Base-by-base conservation (phyloP, 2,113 vertebrate genomes). In the Poeciliopsis prolifica region DNA sequence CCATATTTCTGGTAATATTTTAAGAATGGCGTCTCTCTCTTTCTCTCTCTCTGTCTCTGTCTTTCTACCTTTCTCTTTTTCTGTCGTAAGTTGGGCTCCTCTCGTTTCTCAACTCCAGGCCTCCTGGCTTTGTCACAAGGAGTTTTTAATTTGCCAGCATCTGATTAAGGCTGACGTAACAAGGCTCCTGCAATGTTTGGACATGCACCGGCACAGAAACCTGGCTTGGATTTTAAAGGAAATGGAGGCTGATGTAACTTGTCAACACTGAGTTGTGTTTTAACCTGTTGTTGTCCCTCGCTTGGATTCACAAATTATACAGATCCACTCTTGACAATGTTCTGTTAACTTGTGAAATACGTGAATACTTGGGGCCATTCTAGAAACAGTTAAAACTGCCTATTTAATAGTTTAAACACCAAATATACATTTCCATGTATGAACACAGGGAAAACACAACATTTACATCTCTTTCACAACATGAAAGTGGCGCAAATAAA, bases 1-100 rank as follows among this genome's bases (percentile, higher is more conserved):
- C 68, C 54, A 9, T 65, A 83, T 71, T 81, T 61, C 37, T 63
- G 3, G 42, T 73, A 19, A 69, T 78, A 70, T 76, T 71, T 63
- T 22, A 19, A 72, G 72, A 37, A 31, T 33, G 42, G 4, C 31
- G 3, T 42, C 65, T 67, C 29, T 4, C 31, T 40, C n/a, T 12
- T 5, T 51, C 17, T 22, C 48, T 51, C 71, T 66, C 29, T 5
- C 28, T 33, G 11, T 9, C 51, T 58, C 24, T 58, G 35, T 4
- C n/a, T 33, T 15, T 6, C 19, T 42, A 14, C 30, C 71, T 64
- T 24, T 4, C 31, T 33, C n/a, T 13, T 9, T n/a, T 24, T n/a
- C 28, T 35, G 72, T 78, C 70, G 30, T 84, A 74, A 73, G 42
- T 65, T 19, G 66, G 65, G 30, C 26, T 51, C 10, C 13, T 44